Base-by-base conservation (phyloP, 2,113 vertebrate species). In the Orcinus orca region DNA sequence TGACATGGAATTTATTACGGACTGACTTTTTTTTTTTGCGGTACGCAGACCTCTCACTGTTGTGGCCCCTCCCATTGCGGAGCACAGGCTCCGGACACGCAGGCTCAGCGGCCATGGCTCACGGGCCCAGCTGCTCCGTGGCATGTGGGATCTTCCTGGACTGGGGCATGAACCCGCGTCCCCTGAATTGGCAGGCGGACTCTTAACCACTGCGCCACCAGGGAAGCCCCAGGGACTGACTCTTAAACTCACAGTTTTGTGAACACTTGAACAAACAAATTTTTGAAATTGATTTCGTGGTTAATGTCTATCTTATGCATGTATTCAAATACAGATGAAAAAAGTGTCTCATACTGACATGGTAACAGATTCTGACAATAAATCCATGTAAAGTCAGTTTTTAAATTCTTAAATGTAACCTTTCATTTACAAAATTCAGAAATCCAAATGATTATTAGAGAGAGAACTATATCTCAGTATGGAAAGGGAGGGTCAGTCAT, bases 201-300 rank as follows among this genome's bases (percentile, higher is more conserved):
- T 47, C 44, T 47, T 2, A 47, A 47, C 44, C 44, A 47, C 44
- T 47, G 44, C 44, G 9, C 44, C 44, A 47, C 44, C 44, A 47
- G 44, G 44, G 44, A 47, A 47, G 44, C 44, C 44, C 44, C 44
- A 88, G 26, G 25, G 36, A 80, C 5, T 67, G 67, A 93, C 20
- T 82, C 47, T 73, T 33, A 93, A 90, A 83, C 67, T 95, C 62
- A 89, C 76, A 68, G 58, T 96, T 97, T 89, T 91, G 50, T 91
- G 68, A 94, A 95, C 33, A 77, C 73, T 96, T 90, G 60, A 74
- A 44, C 6, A 86, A 80, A 77, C 17, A 77, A 74, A 97, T 80
- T 82, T 63, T 60, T 67, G 44, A 95, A 81, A 90, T 92, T 74
- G 41, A 18, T 50, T 91, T 97, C 17, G 11, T 38, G 13, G 21